Percentiles rank a stretch among this genome's conserved stretches.
These are phyloP conservation scores for Eutolmus rufibarbis DNA, from an alignment of 2,888 invertebrate genomes.

Conservation along the genomic window DNA sequence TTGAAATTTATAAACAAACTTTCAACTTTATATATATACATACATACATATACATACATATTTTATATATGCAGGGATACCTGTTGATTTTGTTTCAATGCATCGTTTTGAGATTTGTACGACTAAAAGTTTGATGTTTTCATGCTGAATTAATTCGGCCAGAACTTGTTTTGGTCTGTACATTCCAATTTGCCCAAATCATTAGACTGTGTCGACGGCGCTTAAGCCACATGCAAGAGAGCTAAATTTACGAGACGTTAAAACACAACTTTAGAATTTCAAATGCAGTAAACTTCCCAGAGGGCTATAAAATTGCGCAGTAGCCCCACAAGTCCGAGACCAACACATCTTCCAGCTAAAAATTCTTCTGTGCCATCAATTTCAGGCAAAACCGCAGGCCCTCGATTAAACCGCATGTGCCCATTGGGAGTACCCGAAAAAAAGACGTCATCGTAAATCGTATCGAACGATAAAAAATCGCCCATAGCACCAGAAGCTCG, in stretches of 20 bases:
- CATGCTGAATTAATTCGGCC: neutral
- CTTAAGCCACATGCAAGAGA: neutral
- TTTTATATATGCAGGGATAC: no score
- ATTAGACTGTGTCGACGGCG: neutral
- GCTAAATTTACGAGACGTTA: neutral
- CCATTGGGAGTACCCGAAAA: neutral
- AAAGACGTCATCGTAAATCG: neutral
- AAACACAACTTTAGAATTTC: neutral
- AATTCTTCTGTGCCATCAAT: neutral
- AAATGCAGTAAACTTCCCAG: neutral
- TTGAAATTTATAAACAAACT: no score
- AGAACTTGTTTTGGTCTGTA: neutral
- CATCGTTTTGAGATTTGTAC: neutral
- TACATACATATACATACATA: no score
- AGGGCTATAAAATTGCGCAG: neutral
- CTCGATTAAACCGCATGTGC: neutral
- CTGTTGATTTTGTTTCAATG: neutral
- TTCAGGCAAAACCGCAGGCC: neutral
- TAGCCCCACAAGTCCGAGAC: neutral
- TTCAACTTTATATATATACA: no score
- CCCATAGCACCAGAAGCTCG: neutral
- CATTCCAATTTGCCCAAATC: neutral
- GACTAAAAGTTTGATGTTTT: neutral
- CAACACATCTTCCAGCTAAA: neutral
- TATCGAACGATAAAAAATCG: neutral